Base-by-base conservation (phyloP, 2,113 vertebrate species). In the Arizona elegans region DNA sequence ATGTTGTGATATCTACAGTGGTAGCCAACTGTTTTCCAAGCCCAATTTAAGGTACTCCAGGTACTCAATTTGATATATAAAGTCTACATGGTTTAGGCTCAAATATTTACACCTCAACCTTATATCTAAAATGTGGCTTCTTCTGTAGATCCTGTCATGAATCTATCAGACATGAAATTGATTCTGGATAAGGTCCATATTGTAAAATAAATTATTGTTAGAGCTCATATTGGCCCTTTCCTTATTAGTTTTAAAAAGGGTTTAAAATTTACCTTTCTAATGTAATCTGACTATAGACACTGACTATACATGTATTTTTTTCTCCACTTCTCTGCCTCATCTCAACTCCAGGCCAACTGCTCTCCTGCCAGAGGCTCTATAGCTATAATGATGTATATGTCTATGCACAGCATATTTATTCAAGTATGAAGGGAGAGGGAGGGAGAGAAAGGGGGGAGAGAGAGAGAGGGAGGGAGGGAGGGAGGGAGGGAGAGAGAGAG, bases 371-470 rank as follows among this genome's bases (percentile, higher is more conserved):
- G 23, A 24, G 58, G 58, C 21, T 59, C 21, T 59, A 59, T 59
- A 53, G 53, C 53, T 12, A 50, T 8, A 50, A 8, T 8, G 1
- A 50, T 55, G 15, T 55, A 17, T 17, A 55, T 1, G 1, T 55
- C 4, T 55, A 55, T 5, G 54, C 4, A 55, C 54, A 55, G 15
- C 54, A 55, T 17, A 55, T 55, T 17, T 55, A 5, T 59, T 10
- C 58, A 59, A 24, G 58, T 9, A 59, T 24, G 58, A 24, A 59
- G 21, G 21, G 5, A 58, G 6, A 23, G 21, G 2, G 58, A 9
- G 5, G 13, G 15, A 58, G 1, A 21, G 19, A 0, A 23, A 3
- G 5, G 13, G 15, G 19, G 17, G 6, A 8, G 21, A 0, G 56
- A 8, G 7, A 8, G 58, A 8, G 1, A 19, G 15, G 23, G 0